Conservation (phyloP, 2,888 invertebrate genomes). For the Epiperipatus broadwayi region DNA sequence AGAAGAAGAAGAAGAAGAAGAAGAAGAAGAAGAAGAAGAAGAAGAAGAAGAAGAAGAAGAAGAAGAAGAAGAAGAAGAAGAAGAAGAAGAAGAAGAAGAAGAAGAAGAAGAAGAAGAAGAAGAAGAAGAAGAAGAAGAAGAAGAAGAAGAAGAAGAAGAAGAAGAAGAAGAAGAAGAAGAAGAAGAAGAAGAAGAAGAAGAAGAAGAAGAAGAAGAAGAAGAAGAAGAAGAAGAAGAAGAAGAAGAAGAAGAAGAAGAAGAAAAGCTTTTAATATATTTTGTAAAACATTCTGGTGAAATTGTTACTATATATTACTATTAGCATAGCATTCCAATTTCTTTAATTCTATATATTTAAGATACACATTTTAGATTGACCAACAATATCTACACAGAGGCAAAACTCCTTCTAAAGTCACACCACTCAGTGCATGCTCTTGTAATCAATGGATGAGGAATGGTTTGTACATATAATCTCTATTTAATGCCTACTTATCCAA, state of each 20-base stretch:
- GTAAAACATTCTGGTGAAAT: too few relatives aligned
- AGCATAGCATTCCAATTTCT: too few relatives aligned
- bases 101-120: conserved; percentile 3
- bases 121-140: conserved; percentile 3
- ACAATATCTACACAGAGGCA: too few relatives aligned
- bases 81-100: conserved; percentile 3
- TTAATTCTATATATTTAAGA: too few relatives aligned
- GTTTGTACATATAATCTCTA: too few relatives aligned
- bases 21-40: conserved; percentile 3
- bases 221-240: conserved; percentile 3
- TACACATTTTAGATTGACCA: too few relatives aligned
- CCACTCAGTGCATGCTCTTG: too few relatives aligned
- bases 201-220: conserved; percentile 3
- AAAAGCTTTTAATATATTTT: too few relatives aligned
- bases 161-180: conserved; percentile 3
- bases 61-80: conserved; percentile 3
- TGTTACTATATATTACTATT: too few relatives aligned
- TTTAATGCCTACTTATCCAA: too few relatives aligned
- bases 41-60: conserved; percentile 3
- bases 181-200: conserved; percentile 3
- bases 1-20: conserved; percentile 3
- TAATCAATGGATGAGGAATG: too few relatives aligned
- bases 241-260: conserved; percentile 3
- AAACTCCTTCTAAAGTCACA: too few relatives aligned
- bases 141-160: conserved; percentile 3